A percentile compares a stretch with the other conserved stretches of the same genome.
Evolutionary conservation across 1,140 invertebrate genomes (phyloP).

Genomic region (Sarcophaga peregrina): DNA sequence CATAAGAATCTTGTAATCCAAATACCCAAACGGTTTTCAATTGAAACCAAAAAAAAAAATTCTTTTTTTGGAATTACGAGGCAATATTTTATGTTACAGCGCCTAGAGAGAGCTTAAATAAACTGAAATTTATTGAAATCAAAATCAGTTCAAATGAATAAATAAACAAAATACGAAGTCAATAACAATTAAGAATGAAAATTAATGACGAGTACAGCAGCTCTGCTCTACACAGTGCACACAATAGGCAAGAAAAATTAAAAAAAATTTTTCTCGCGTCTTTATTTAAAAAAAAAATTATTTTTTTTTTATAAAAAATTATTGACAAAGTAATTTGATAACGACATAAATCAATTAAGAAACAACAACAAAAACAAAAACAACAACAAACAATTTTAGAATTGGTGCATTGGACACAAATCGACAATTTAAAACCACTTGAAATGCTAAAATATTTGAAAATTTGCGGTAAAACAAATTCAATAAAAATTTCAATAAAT

Average conservation of each 20-base stretch:
- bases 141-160: constrained; percentile 13
- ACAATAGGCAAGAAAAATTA: background rate
- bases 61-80: too few relatives aligned
- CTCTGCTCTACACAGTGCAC: too few relatives aligned
- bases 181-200: constrained; percentile 24
- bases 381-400: background rate
- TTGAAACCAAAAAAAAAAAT: too few relatives aligned
- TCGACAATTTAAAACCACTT: background rate
- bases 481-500: constrained; percentile 22
- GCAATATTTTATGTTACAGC: too few relatives aligned
- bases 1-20: too few relatives aligned
- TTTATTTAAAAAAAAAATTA: constrained; percentile 6
- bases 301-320: background rate
- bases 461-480: constrained; percentile 5
- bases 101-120: too few relatives aligned
- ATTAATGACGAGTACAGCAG: background rate
- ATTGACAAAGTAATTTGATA: constrained; percentile 22
- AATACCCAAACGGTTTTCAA: too few relatives aligned
- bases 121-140: too few relatives aligned
- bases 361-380: background rate
- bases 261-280: background rate
- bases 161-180: background rate
- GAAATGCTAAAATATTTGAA: background rate
- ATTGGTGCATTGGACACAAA: background rate
- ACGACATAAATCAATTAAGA: constrained; percentile 22